Evolutionary conservation across 1,140 invertebrate genomes (phyloP).

Genomic region (Papilio machaon): DNA sequence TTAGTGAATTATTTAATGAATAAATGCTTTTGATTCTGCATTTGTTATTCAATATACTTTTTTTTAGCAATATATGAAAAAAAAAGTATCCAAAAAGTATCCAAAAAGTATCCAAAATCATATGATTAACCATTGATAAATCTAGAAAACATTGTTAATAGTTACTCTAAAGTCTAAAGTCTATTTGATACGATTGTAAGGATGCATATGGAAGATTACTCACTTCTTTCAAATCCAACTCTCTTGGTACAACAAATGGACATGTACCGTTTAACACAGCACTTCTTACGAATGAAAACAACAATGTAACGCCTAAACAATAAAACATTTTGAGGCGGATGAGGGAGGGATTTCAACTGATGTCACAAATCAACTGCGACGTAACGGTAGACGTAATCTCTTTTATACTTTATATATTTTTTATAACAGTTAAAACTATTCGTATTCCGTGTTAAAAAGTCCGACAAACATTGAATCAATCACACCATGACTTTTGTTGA

Average conservation of each 20-base stretch:
- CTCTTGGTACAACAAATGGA: conserved; percentile 40
- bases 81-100: not conserved
- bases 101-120: too few relatives aligned
- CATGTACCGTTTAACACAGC: conserved; percentile 41
- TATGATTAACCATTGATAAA: too few relatives aligned
- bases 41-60: not conserved
- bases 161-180: conserved; percentile 6
- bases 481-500: not conserved
- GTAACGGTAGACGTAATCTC: conserved; percentile 5
- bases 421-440: conserved; percentile 4
- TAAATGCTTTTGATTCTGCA: not conserved
- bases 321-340: conserved; percentile 7
- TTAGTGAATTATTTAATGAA: not conserved
- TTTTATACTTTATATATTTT: conserved; percentile 23
- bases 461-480: not conserved
- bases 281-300: not conserved
- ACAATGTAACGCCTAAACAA: not conserved
- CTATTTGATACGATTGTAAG: too few relatives aligned
- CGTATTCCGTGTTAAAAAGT: conserved; percentile 20
- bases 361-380: conserved; percentile 25
- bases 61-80: not conserved
- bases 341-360: not conserved
- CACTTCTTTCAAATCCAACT: conserved; percentile 47
- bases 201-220: not conserved
- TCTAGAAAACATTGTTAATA: not conserved